Evolutionary conservation across 1,140 invertebrate genomes (phyloP).

Genomic region (Medauroidea extradentata): DNA sequence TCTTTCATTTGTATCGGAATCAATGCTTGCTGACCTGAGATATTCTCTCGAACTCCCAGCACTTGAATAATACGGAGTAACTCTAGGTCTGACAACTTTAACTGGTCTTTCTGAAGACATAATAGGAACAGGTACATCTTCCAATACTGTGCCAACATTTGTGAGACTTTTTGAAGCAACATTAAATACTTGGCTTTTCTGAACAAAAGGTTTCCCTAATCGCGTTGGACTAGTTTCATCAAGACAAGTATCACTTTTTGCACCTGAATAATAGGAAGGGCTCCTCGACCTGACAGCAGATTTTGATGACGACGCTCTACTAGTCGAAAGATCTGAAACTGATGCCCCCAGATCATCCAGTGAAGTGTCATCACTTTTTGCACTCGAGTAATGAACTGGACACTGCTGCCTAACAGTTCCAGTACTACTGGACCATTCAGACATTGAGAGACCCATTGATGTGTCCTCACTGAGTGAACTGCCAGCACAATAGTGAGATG

Average conservation of each 20-base stretch:
- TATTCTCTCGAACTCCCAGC: not conserved
- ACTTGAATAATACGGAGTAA: conserved; percentile 20
- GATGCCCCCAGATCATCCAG: conserved; percentile 46
- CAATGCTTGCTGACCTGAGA: not conserved
- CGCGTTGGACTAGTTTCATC: conserved; percentile 7
- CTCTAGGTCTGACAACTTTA: conserved; percentile 12
- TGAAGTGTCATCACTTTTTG: conserved; percentile 63
- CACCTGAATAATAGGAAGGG: conserved; percentile 42
- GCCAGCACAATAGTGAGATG: conserved; percentile 5
- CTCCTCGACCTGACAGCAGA: not conserved
- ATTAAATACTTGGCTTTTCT: not conserved
- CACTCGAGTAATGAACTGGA: conserved; percentile 2
- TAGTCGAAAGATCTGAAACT: not conserved
- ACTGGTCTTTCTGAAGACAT: conserved; percentile 11
- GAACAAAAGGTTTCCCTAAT: conserved; percentile 1
- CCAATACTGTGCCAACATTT: conserved; percentile 1
- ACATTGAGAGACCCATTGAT: conserved; percentile 11
- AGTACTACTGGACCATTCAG: conserved; percentile 10
- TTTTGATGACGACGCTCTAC: not conserved
- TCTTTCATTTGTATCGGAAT: not conserved
- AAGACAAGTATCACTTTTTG: conserved; percentile 51
- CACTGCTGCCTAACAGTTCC: conserved; percentile 6
- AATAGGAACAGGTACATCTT: conserved; percentile 2
- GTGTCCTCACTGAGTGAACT: conserved; percentile 17
- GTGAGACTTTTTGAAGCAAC: conserved; percentile 10